A percentile compares a stretch with the other conserved stretches of the same genome.
Conservation (phyloP, 2,888 invertebrate genomes). For the Drosophila paracracens region DNA sequence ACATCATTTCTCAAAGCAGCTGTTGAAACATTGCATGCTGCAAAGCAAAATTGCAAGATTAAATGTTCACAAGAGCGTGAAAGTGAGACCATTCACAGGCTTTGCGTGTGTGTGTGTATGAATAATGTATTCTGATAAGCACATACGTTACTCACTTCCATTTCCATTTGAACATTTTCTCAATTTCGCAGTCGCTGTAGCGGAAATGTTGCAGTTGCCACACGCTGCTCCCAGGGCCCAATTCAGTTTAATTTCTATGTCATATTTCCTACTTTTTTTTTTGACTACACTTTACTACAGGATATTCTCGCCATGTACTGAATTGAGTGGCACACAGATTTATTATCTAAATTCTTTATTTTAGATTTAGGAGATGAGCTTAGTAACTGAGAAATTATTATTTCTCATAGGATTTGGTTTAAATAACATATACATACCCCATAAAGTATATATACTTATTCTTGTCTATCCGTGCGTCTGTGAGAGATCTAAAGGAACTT, state of each 20-base stretch:
- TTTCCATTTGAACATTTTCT: conserved; percentile 10
- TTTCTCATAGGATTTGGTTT: background rate
- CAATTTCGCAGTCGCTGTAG: conserved; percentile 7
- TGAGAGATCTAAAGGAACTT: background rate
- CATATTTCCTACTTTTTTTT: conserved; percentile 1
- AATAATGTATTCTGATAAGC: background rate
- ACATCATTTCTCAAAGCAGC: background rate
- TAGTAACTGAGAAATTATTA: background rate
- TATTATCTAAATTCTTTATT: background rate
- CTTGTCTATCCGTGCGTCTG: background rate
- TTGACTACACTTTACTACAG: background rate
- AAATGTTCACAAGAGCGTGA: conserved; percentile 8
- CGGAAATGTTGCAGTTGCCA: conserved; percentile 19
- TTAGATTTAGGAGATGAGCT: background rate
- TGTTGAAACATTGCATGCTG: background rate
- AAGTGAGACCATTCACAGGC: too few relatives aligned
- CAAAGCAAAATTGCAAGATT: background rate
- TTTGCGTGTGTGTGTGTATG: background rate
- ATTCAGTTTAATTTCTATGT: conserved; percentile 54
- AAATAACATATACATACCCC: background rate
- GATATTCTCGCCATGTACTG: background rate
- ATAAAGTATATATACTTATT: background rate
- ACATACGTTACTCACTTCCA: background rate
- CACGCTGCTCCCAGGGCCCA: conserved; percentile 6
- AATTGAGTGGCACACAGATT: background rate